Evolutionary conservation across 2,888 invertebrate genomes (phyloP).

Genomic region (Rhogogaster chlorosoma): DNA sequence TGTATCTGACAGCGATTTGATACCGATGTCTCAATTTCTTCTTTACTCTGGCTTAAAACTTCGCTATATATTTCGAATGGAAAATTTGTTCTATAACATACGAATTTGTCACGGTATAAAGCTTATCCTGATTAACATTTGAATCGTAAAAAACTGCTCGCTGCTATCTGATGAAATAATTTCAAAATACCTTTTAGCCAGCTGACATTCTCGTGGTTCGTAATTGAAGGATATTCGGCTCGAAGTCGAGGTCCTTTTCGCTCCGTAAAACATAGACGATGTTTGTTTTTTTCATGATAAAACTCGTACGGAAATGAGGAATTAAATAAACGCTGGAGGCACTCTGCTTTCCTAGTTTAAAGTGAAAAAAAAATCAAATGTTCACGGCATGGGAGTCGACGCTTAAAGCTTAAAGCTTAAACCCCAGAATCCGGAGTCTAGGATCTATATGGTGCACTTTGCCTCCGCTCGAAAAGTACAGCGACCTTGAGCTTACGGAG

Average conservation of each 20-base stretch:
- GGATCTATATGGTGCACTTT: background rate
- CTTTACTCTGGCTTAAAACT: background rate
- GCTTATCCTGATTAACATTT: background rate
- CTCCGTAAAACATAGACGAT: background rate
- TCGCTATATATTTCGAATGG: background rate
- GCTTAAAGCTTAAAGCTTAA: constrained; percentile 16
- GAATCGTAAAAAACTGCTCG: background rate
- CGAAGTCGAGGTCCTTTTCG: background rate
- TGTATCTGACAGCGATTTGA: constrained; percentile 8
- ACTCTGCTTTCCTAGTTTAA: background rate
- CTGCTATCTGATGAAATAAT: background rate
- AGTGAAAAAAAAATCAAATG: background rate
- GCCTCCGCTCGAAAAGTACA: constrained; percentile 20
- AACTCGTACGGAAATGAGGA: constrained; percentile 12
- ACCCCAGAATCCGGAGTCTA: constrained; percentile 14
- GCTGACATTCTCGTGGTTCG: background rate
- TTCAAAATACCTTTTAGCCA: background rate
- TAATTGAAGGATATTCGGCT: background rate
- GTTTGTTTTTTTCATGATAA: background rate
- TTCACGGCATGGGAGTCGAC: background rate
- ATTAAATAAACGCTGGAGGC: constrained; percentile 5
- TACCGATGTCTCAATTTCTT: constrained; percentile 8
- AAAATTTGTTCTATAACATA: background rate
- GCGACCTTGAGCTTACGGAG: constrained; percentile 22
- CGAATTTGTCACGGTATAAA: background rate